Base-by-base conservation (phyloP, 2,888 invertebrate species). In the Epiperipatus broadwayi region DNA sequence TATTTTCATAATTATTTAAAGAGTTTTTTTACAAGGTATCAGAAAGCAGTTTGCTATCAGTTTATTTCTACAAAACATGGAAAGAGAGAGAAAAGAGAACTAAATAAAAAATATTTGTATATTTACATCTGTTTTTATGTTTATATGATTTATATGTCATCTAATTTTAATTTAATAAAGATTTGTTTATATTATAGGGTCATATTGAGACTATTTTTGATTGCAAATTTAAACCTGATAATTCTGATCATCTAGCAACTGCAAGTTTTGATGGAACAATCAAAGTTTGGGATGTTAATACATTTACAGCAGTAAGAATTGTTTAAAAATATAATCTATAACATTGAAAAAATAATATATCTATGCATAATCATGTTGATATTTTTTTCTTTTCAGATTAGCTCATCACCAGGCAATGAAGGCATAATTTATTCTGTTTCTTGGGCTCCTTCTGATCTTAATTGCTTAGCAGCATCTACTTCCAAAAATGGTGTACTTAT, bases 121-220 rank as follows among this genome's bases (percentile, higher is more conserved):
- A n/a, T n/a, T n/a, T n/a, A n/a, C n/a, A n/a, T n/a, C n/a, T n/a
- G n/a, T n/a, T 8, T n/a, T 8, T 25, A n/a, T 7, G 25, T 25
- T 25, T 10, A 7, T 8, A 25, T 25, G 10, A 7, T 8, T 10
- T 25, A 10, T 8, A 7, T 10, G 10, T 25, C 10, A 8, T 25
- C 25, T 8, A 25, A 25, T 25, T 7, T 25, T 25, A 25, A 8
- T 25, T 25, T 25, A 7, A 25, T 25, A 25, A 8, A 8, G 7
- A n/a, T n/a, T n/a, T n/a, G n/a, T n/a, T n/a, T 35, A 4, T 15
- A 4, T 33, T 39, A 21, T 27, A 49, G 60, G 61, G 60, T 20
- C 61, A 61, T 43, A 50, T 58, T 25, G 61, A 61, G 47, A 61
- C 61, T 1, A 59, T 62, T 36, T 62, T 61, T 53, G 61, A 61